These are phyloP conservation scores for Sympetrum striolatum DNA, from an alignment of 2,888 invertebrate species.

Conservation along the genomic window DNA sequence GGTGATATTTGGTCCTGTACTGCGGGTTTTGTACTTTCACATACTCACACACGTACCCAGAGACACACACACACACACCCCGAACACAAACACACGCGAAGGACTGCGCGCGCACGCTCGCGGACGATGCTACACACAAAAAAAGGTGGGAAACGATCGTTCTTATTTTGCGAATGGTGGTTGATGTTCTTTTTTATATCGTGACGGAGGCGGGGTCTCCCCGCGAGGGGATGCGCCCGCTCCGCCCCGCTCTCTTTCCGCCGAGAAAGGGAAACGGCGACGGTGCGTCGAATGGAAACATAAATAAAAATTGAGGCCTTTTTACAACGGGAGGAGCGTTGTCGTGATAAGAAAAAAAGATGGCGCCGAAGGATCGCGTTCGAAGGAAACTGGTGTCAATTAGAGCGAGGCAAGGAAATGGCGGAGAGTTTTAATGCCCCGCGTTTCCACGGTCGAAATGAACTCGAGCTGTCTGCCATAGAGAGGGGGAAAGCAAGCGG, in stretches of 20 bases:
- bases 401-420: background rate
- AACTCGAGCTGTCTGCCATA: no score
- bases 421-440: background rate
- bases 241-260: background rate
- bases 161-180: background rate
- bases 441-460: no score
- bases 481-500: background rate
- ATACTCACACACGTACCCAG: background rate
- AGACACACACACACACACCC: background rate
- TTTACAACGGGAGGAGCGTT: background rate
- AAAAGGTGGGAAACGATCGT: background rate
- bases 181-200: slow-evolving; percentile 8
- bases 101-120: background rate
- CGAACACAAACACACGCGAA: background rate
- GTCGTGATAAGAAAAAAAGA: background rate
- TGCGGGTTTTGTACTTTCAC: background rate
- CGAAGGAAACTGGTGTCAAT: background rate
- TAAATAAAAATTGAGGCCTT: background rate
- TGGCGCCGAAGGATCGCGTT: background rate
- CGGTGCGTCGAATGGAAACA: background rate
- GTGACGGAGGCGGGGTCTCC: background rate
- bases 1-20: background rate
- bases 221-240: background rate
- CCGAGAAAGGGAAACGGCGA: background rate
- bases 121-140: background rate